These are phyloP conservation scores for Lasioglossum pauxillum DNA, from an alignment of 2,888 invertebrate genomes.

Conservation along the genomic window DNA sequence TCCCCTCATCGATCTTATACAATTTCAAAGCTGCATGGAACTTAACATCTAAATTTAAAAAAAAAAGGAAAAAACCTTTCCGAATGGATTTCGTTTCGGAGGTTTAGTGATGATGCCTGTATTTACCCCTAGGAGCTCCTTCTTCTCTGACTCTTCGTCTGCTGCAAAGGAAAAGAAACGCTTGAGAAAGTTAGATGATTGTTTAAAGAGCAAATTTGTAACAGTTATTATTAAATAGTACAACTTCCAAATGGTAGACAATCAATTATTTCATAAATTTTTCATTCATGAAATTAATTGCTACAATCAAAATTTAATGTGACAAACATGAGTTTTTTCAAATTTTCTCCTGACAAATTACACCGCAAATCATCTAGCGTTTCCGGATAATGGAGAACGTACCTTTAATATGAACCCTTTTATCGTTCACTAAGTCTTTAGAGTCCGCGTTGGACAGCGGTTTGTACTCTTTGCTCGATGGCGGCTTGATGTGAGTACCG, in stretches of 20 bases:
- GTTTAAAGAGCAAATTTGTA: background rate
- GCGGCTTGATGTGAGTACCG: constrained; percentile 81
- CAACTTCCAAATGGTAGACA: too few species aligned
- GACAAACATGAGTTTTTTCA: too few species aligned
- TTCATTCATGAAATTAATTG: too few species aligned
- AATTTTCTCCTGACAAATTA: too few species aligned
- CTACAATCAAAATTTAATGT: too few species aligned
- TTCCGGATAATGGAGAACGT: constrained; percentile 20
- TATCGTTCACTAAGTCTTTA: constrained; percentile 78
- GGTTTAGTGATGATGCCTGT: constrained; percentile 83
- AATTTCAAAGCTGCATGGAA: constrained; percentile 68
- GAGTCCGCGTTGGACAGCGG: constrained; percentile 77
- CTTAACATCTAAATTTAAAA: constrained; percentile 66
- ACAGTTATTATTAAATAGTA: too few species aligned
- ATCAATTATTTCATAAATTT: too few species aligned
- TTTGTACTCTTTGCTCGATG: constrained; percentile 80
- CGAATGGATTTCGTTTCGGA: constrained; percentile 84
- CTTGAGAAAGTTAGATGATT: too few species aligned
- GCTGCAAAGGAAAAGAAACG: constrained; percentile 65
- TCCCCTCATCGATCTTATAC: background rate
- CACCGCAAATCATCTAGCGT: too few species aligned
- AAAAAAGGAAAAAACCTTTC: constrained; percentile 81
- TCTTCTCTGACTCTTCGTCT: constrained; percentile 83
- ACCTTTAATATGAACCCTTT: constrained; percentile 81
- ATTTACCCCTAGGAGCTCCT: constrained; percentile 84